Conservation (phyloP, 64 coral and sea anemone species). For the Dendrophyllia cribrosa region DNA sequence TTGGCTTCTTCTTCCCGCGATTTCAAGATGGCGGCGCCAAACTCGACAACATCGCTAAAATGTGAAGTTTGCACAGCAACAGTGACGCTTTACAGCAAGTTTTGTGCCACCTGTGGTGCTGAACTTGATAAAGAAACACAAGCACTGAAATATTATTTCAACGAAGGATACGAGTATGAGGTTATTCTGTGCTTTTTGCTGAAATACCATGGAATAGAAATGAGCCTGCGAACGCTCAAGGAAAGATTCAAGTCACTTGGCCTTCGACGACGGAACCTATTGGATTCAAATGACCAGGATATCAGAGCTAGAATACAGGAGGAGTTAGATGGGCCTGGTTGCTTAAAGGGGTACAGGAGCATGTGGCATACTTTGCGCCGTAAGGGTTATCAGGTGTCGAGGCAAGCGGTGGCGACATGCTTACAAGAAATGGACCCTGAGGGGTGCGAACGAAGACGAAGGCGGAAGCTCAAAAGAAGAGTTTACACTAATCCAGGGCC, state of each 20-base stretch:
- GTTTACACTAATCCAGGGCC: too few relatives aligned
- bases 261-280: slow-evolving; percentile 6
- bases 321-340: slow-evolving; percentile 27
- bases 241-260: slow-evolving; percentile 18
- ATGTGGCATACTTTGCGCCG: slow-evolving; percentile 27
- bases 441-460: slow-evolving; percentile 23
- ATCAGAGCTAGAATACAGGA: slow-evolving; percentile 16
- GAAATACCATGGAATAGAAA: slow-evolving; percentile 45
- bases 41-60: too few relatives aligned
- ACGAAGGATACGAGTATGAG: too few relatives aligned
- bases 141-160: too few relatives aligned
- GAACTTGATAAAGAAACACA: too few relatives aligned
- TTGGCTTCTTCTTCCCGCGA: too few relatives aligned
- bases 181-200: slow-evolving; percentile 17
- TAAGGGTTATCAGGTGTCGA: slow-evolving; percentile 24
- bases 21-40: too few relatives aligned
- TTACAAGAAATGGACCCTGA: slow-evolving; percentile 33
- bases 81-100: too few relatives aligned
- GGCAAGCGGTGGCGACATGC: slow-evolving; percentile 6
- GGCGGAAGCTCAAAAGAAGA: too few relatives aligned
- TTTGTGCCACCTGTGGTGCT: too few relatives aligned
- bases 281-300: slow-evolving; percentile 7
- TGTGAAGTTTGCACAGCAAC: too few relatives aligned
- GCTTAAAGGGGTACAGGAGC: slow-evolving; percentile 14
- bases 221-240: slow-evolving; percentile 31